Conservation (phyloP, 2,888 invertebrate genomes). For the Apamea anceps region DNA sequence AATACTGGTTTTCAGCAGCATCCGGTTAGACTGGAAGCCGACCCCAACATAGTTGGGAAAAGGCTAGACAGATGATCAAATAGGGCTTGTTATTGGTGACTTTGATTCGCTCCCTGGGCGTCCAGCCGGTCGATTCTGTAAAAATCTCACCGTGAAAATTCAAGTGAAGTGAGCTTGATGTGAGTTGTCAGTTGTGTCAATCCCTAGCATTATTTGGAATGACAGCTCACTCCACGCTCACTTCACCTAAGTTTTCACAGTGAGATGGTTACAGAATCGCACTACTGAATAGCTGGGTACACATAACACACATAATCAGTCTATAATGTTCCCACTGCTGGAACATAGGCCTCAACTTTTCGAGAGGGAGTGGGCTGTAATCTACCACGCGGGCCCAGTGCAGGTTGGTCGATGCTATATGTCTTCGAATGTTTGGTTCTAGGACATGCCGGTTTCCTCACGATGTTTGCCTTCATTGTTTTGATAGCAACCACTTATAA, state of each 20-base stretch:
- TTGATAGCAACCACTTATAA: neutral
- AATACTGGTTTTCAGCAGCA: too few relatives aligned
- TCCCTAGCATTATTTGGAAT: too few relatives aligned
- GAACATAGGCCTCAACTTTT: neutral
- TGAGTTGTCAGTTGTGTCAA: too few relatives aligned
- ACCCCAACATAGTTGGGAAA: too few relatives aligned
- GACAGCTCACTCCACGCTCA: too few relatives aligned
- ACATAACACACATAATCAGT: neutral
- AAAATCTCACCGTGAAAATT: too few relatives aligned
- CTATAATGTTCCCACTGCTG: neutral
- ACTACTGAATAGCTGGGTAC: neutral
- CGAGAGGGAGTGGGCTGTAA: neutral
- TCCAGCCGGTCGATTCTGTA: too few relatives aligned
- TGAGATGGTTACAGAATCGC: too few relatives aligned
- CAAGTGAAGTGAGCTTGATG: too few relatives aligned
- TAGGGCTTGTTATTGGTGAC: neutral
- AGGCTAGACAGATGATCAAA: too few relatives aligned
- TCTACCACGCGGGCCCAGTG: neutral
- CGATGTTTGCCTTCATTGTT: neutral
- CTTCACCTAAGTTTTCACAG: too few relatives aligned
- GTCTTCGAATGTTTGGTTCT: neutral
- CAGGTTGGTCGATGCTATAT: neutral
- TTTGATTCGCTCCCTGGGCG: neutral
- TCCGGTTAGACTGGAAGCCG: too few relatives aligned
- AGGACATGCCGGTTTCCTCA: neutral